Conservation (phyloP, 2,888 invertebrate genomes). For the Rapana venosa region DNA sequence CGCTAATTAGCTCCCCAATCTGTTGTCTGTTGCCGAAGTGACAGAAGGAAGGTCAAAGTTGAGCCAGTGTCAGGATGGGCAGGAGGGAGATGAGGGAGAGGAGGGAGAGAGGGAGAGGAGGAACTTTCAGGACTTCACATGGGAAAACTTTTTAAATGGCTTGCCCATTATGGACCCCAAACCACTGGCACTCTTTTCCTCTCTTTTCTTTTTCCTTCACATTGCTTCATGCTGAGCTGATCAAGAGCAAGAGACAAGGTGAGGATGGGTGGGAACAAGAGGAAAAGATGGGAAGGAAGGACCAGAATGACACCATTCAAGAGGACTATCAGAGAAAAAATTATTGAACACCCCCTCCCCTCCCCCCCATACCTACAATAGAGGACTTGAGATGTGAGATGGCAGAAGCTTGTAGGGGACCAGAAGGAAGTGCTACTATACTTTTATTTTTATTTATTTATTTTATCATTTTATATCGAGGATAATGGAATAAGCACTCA, state of each 20-base stretch:
- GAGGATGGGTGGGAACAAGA: no score
- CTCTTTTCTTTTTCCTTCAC: no score
- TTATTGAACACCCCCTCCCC: no score
- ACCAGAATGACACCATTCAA: neutral
- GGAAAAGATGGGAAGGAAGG: neutral
- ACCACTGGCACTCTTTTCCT: no score
- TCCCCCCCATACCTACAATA: no score
- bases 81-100: no score
- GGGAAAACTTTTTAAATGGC: neutral
- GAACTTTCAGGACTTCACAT: neutral
- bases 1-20: neutral
- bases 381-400: neutral
- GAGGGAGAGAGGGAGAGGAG: no score
- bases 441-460: no score
- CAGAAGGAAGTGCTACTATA: neutral
- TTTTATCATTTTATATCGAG: no score
- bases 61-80: neutral
- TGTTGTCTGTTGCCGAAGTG: slow-evolving; percentile 1
- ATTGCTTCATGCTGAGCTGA: neutral
- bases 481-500: no score
- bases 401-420: neutral
- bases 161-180: no score
- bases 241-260: neutral
- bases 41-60: neutral
- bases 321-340: neutral